Evolutionary conservation across 2,888 invertebrate species (phyloP), one percentile per base, ranked within the genome.

Genomic region (Microdon myrmicae): DNA sequence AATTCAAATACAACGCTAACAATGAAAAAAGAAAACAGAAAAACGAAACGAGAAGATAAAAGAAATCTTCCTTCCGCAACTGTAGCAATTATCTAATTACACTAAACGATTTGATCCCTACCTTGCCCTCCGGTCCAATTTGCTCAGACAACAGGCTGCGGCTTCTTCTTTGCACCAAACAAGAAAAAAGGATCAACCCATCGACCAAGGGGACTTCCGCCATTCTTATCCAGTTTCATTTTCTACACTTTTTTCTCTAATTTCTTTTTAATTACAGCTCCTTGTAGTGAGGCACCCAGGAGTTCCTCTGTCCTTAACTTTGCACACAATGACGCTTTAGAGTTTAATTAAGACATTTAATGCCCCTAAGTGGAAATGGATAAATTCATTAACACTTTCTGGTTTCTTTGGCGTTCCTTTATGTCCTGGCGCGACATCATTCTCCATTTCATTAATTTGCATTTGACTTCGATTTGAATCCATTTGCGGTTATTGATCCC

Each of bases 271-370:
- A n/a, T 16, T 17, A 29, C 5, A 16, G 16, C 10, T 20, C 32
- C n/a, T 28, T 29, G n/a, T 28, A 25, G 20, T 14, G 3, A n/a
- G n/a, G n/a, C n/a, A n/a, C n/a, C n/a, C n/a, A n/a, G 1, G 2
- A 34, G 8, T 19, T 32, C 20, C 19, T 22, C 10, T 2, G 2
- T 10, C 2, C 6, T 23, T 6, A 4, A 22, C 25, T 13, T n/a
- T n/a, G 13, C 32, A 28, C 44, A 17, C 41, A 35, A 47, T 34
- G 41, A 26, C 45, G 43, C 37, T 58, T 53, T 51, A 47, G 41
- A 64, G 53, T 64, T 58, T 51, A 47, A 64, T 64, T 64, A 51
- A 32, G 56, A 32, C 58, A 58, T 58, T 64, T 64, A 64, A 47
- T 51, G 64, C 23, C 6, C 10, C 23, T 58, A 51, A 64, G 51